A percentile compares a stretch with the other conserved stretches of the same genome.
These are phyloP conservation scores for Meliscaeva auricollis DNA, from an alignment of 2,888 invertebrate genomes.

Conservation along the genomic window DNA sequence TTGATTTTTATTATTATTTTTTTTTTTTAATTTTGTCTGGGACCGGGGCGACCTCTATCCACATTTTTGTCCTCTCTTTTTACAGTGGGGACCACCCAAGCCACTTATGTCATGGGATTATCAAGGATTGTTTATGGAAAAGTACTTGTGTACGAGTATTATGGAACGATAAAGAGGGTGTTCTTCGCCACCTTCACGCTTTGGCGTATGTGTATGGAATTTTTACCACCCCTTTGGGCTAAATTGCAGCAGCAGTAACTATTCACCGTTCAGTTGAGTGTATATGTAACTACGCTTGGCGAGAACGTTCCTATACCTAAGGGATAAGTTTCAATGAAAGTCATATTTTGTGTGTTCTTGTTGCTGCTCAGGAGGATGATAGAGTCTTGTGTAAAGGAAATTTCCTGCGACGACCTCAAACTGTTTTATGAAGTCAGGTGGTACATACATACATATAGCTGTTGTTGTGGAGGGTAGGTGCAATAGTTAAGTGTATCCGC, in stretches of 20 bases:
- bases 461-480: no score
- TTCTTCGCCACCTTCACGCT: constrained; percentile 25
- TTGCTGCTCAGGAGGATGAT: constrained; percentile 27
- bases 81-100: constrained; percentile 1
- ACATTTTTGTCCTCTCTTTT: background rate
- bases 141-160: constrained; percentile 35
- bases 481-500: constrained; percentile 45
- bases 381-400: constrained; percentile 1
- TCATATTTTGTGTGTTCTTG: constrained; percentile 66
- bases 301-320: constrained; percentile 31
- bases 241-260: constrained; percentile 59
- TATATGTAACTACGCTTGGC: background rate
- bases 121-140: constrained; percentile 70
- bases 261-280: background rate
- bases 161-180: constrained; percentile 41
- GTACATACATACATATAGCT: no score
- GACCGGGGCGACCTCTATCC: constrained; percentile 2
- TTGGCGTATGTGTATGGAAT: constrained; percentile 31
- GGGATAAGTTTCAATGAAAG: constrained; percentile 75
- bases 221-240: constrained; percentile 42
- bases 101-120: constrained; percentile 73
- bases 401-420: constrained; percentile 54
- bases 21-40: constrained; percentile 28
- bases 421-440: constrained; percentile 60
- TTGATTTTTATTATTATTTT: constrained; percentile 20